phyloP scores from a whole-genome alignment of 2,797 vertebrate genomes.

The Sebastes paucispinis region DNA sequence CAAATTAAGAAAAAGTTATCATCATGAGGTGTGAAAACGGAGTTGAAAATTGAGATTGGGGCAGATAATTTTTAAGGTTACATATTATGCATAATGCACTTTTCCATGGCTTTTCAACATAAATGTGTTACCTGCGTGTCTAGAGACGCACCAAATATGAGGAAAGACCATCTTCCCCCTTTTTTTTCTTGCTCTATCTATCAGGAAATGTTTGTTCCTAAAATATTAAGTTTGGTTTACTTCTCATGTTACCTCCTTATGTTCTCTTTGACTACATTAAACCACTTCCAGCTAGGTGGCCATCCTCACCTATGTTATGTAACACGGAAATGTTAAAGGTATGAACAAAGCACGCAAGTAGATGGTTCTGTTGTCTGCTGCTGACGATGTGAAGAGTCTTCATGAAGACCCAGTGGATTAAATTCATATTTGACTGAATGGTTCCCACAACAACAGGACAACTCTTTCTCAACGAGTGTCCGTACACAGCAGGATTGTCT shows the following conservation, averaged over 20 bases:
- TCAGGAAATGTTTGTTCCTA: background rate
- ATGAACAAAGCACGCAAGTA: fast-evolving
- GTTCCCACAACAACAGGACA: too few relatives aligned
- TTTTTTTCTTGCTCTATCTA: background rate
- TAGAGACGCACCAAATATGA: too few relatives aligned
- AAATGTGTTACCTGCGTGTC: too few relatives aligned
- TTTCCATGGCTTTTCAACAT: background rate
- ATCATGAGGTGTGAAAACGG: background rate
- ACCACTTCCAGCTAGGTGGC: background rate
- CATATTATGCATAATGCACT: background rate
- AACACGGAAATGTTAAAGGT: fast-evolving
- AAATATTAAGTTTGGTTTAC: fast-evolving
- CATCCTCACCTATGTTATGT: background rate
- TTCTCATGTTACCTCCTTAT: too few relatives aligned
- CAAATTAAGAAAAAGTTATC: background rate
- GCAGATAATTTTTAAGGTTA: background rate
- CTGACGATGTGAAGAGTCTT: too few relatives aligned
- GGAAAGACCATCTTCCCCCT: background rate
- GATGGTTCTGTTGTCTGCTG: background rate
- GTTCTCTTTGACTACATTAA: background rate
- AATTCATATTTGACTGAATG: background rate
- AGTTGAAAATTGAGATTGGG: background rate
- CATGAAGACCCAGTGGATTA: background rate
- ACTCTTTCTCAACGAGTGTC: too few relatives aligned
- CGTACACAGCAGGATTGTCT: fast-evolving